phyloP scores from a whole-genome alignment of 2,113 vertebrate genomes.

The Serinus canaria region DNA sequence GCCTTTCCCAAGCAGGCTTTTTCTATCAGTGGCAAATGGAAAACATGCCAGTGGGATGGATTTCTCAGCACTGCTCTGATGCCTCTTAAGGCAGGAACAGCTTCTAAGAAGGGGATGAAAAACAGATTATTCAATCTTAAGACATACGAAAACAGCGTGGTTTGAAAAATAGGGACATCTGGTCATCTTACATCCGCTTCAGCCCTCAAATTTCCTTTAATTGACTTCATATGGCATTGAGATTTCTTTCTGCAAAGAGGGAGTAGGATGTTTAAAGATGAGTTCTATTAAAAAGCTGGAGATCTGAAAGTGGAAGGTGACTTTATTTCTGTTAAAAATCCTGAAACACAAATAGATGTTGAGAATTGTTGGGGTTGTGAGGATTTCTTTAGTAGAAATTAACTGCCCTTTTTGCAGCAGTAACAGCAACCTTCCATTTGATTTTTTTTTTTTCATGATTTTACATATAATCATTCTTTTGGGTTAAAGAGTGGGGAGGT shows the following conservation, averaged over 20 bases:
- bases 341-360: neutral
- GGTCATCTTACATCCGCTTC: conserved; percentile 53
- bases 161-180: conserved; percentile 66
- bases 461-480: neutral
- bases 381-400: neutral
- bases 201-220: conserved; percentile 60
- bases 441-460: neutral
- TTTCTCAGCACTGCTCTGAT: conserved; percentile 17
- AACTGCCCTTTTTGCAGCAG: neutral
- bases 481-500: neutral
- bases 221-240: conserved; percentile 58
- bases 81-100: neutral
- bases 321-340: conserved; percentile 10
- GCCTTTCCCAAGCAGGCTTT: neutral
- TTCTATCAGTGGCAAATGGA: neutral
- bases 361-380: neutral
- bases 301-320: neutral
- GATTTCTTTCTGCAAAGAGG: conserved; percentile 3
- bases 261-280: conserved; percentile 16
- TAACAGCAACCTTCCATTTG: neutral
- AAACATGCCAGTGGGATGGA: neutral
- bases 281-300: conserved; percentile 1
- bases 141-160: conserved; percentile 20
- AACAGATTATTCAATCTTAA: conserved; percentile 59
- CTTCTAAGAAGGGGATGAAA: conserved; percentile 51